phyloP scores from a whole-genome alignment of 2,113 vertebrate species.

The Paracanthobrama guichenoti region DNA sequence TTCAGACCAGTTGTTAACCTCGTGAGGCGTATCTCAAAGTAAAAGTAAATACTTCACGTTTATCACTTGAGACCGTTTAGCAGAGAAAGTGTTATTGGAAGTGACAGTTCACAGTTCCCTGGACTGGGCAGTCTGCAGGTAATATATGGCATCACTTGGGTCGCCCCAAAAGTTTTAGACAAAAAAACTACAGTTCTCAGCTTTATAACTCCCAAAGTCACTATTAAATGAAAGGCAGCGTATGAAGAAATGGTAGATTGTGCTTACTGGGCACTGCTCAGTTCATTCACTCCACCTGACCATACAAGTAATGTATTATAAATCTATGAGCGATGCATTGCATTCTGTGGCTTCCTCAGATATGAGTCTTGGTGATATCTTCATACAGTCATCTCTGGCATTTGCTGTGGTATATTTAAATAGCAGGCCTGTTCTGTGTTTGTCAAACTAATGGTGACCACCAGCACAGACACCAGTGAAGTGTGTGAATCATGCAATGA shows the following conservation, averaged over 20 bases:
- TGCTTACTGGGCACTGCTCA: not conserved
- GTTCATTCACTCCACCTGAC: conserved; percentile 28
- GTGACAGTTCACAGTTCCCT: conserved; percentile 14
- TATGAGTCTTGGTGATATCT: conserved; percentile 4
- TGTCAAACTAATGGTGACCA: conserved; percentile 1
- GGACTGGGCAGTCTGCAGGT: not conserved
- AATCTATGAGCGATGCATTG: not conserved
- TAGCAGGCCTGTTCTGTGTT: not conserved
- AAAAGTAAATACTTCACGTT: conserved; percentile 25
- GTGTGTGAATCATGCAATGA: not conserved
- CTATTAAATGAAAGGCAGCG: conserved; percentile 11
- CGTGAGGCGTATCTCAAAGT: not conserved
- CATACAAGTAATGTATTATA: conserved; percentile 7
- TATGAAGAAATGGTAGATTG: conserved; percentile 1
- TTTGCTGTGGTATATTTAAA: conserved; percentile 1
- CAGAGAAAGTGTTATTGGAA: conserved; percentile 3
- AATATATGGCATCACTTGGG: conserved; percentile 27
- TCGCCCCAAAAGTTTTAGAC: conserved; percentile 25
- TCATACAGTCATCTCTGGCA: conserved; percentile 10
- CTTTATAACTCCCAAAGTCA: conserved; percentile 47
- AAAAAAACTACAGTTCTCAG: conserved; percentile 45
- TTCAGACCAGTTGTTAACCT: not conserved
- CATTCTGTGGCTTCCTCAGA: not conserved
- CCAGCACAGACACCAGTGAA: not conserved
- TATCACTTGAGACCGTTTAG: conserved; percentile 20